Evolutionary conservation across 2,797 vertebrate genomes (phyloP).

Genomic region (Chaetophractus vellerosus): DNA sequence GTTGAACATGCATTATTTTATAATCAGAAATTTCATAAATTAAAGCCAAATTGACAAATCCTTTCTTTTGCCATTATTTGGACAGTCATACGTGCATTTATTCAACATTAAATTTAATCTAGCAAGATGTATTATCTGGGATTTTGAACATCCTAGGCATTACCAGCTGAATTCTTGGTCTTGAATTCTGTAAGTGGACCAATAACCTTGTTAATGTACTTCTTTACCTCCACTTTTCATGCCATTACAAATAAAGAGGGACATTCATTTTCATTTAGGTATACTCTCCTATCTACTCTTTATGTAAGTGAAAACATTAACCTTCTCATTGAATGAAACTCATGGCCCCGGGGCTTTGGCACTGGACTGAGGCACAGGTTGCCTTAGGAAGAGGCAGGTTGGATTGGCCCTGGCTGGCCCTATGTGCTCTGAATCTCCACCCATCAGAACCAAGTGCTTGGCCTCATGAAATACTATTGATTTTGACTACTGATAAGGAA

Average conservation of each 20-base stretch:
- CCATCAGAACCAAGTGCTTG: not conserved
- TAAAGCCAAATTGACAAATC: not conserved
- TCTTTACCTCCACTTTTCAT: not conserved
- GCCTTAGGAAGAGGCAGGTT: slow-evolving; percentile 1
- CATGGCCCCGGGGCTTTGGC: slow-evolving; percentile 58
- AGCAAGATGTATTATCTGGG: not conserved
- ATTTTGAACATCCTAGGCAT: not conserved
- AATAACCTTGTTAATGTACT: not conserved
- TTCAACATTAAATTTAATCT: not conserved
- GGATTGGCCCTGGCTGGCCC: slow-evolving; percentile 51
- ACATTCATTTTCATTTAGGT: slow-evolving; percentile 82
- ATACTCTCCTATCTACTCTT: slow-evolving; percentile 8
- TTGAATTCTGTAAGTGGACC: not conserved
- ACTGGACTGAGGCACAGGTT: not conserved
- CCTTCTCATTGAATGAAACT: slow-evolving; percentile 89
- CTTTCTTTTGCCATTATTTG: slow-evolving; percentile 12
- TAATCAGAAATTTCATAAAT: slow-evolving; percentile 1
- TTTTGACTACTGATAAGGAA: slow-evolving; percentile 82
- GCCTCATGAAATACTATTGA: slow-evolving; percentile 61
- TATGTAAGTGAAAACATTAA: slow-evolving; percentile 88
- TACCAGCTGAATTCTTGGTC: not conserved
- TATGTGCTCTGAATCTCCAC: not conserved
- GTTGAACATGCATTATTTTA: not conserved
- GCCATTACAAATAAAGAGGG: slow-evolving; percentile 52
- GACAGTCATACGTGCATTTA: not conserved